Base-by-base conservation (phyloP, 2,113 vertebrate genomes). In the Pholis gunnellus region DNA sequence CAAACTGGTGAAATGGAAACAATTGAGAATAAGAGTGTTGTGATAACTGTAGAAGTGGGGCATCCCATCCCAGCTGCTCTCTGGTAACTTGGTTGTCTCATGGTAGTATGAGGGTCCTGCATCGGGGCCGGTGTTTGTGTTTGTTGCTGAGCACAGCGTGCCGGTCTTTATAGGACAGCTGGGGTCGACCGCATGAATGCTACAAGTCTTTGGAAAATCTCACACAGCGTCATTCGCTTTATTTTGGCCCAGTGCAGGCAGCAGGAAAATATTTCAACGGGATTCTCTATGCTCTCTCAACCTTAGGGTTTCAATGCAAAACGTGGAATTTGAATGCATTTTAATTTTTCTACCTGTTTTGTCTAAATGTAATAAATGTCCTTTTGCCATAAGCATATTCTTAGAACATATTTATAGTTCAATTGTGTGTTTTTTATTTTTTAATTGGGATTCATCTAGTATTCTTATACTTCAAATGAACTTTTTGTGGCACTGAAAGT, bases 41-140 rank as follows among this genome's bases (percentile, higher is more conserved):
- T 29, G 29, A 29, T 29, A 29, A 29, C 29, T 29, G 29, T 29
- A 29, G 29, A 29, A 29, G 29, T 29, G 29, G 29, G 29, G 29
- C 29, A 29, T 29, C 29, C 29, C 29, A 29, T 29, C 29, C 29
- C 29, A 34, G 75, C 63, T 60, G 66, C 40, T 70, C 22, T 68
- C 65, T 48, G 7, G 20, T 42, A 69, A 69, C 31, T 9, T 9
- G 22, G 44, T 6, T 25, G 25, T 14, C 54, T 4, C 54, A 7
- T 57, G 56, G 66, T 44, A 69, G 74, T 38, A 54, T 2, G 36
- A 46, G 3, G 34, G 18, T 50, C 65, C 65, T n/a, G 17, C 70
- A 75, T 75, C 25, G 9, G 59, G 22, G 54, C 36, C 3, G 36
- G 42, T 78, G 68, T 72, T 76, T 80, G 65, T 60, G 67, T 40